Conservation (phyloP, 2,888 invertebrate genomes). For the Trachelus stipa region DNA sequence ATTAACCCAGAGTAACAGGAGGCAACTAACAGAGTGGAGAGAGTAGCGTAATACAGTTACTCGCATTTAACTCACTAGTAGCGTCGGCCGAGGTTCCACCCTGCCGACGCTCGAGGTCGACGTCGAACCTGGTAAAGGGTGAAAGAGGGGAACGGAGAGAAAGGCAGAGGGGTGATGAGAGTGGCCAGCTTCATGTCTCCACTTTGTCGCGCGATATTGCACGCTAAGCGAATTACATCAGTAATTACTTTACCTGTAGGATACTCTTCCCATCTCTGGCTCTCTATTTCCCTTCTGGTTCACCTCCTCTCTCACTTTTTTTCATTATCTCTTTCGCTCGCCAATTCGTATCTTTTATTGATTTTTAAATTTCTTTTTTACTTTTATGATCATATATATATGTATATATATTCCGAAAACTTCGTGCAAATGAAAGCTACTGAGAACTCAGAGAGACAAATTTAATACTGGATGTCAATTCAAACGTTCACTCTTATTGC, state of each 20-base stretch:
- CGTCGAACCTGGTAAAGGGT: background rate
- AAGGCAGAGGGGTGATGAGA: background rate
- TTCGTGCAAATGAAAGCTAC: background rate
- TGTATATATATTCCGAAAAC: no score
- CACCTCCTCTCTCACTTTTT: constrained; percentile 11
- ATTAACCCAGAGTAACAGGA: background rate
- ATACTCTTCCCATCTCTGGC: constrained; percentile 36
- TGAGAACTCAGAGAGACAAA: background rate
- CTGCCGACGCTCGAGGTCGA: background rate
- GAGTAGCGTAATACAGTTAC: background rate
- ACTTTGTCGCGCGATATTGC: constrained; percentile 62
- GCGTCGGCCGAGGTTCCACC: background rate
- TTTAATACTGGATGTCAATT: background rate
- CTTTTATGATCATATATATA: no score
- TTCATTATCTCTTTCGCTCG: constrained; percentile 5
- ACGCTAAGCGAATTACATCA: constrained; percentile 58
- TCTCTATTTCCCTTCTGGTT: background rate
- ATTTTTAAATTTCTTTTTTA: background rate
- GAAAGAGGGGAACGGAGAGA: background rate
- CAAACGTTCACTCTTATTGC: background rate
- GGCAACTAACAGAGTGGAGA: background rate
- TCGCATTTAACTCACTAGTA: constrained; percentile 3
- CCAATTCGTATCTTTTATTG: background rate
- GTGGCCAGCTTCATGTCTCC: constrained; percentile 33
- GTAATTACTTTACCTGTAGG: constrained; percentile 56